These are phyloP conservation scores for Geococcyx californianus DNA, from an alignment of 2,113 vertebrate genomes.

Conservation along the genomic window DNA sequence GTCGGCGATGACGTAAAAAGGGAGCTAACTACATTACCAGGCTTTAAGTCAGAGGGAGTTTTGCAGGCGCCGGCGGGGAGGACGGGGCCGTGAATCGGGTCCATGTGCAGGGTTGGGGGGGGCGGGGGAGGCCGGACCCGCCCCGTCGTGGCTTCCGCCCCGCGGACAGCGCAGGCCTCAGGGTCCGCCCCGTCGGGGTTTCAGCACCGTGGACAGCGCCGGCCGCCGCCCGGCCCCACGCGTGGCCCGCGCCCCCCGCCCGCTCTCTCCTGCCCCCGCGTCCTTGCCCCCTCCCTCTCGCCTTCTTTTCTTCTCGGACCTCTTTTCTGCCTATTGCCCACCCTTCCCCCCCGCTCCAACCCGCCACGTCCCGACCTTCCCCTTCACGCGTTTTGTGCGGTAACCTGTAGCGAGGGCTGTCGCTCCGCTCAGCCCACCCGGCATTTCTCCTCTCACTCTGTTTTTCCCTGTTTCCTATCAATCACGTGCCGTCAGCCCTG, in stretches of 20 bases:
- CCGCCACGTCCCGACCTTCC: neutral
- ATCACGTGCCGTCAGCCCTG: neutral
- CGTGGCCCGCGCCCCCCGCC: neutral
- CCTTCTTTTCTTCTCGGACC: neutral
- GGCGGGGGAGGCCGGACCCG: neutral
- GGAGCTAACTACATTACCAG: slow-evolving; percentile 7
- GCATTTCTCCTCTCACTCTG: neutral
- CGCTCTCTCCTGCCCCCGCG: neutral
- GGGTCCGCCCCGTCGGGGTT: neutral
- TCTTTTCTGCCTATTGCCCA: neutral
- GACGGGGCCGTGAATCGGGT: neutral
- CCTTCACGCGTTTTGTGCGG: neutral
- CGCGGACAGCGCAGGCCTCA: slow-evolving; percentile 29
- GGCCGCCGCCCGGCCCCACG: neutral
- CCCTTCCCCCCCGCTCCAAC: too few relatives aligned
- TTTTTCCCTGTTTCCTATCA: neutral
- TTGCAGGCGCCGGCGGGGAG: neutral
- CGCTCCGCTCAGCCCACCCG: neutral
- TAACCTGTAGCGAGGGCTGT: neutral
- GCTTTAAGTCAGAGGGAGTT: slow-evolving; percentile 25
- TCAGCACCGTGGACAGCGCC: slow-evolving; percentile 69
- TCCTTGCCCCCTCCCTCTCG: too few relatives aligned
- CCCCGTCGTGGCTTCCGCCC: slow-evolving; percentile 61
- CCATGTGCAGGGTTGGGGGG: neutral
- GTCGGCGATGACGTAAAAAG: slow-evolving; percentile 23